Evolutionary conservation across 2,113 vertebrate genomes (phyloP), one percentile per base, ranked within the genome.

Genomic region (Mirza zaza): DNA sequence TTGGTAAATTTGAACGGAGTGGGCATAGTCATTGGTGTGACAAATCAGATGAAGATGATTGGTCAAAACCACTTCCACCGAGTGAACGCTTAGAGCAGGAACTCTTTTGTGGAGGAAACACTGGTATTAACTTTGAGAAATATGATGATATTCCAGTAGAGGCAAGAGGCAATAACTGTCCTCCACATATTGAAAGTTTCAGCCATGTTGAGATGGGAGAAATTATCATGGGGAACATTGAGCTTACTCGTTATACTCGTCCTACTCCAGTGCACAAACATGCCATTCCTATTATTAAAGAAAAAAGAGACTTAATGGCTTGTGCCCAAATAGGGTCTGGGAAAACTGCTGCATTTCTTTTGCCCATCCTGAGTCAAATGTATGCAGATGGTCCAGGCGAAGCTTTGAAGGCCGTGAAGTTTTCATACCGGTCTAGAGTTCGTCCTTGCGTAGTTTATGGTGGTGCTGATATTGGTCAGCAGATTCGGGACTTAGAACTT

Each of bases 111-210:
- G 99, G 98, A 98, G 98, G 99, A 97, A 99, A 99, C 98, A 99
- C 99, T 39, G 99, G 99, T 96, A 99, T 99, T 98, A 99, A 99
- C 95, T 99, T 99, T 98, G 99, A 99, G 98, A 99, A 99, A 91
- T 99, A 99, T 0, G 99, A 99, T 96, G 99, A 99, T 98, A 99
- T 99, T 99, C 99, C 99, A 48, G 99, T 99, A 97, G 99, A 99
- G 97, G 99, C 99, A 96, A 99, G 99, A 96, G 99, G 99, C 97
- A 98, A 96, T 94, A 99, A 99, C 97, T 99, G 99, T 97, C 99
- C 99, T 95, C 99, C 99, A 83, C 99, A 99, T 96, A 99, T 99
- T 97, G 99, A 99, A 94, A 99, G 98, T 85, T 99, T 99, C 98
- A 99, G 99, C 5, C 99, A 99, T 97, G 98, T 99, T 94, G 99